Evolutionary conservation across 2,797 vertebrate genomes (phyloP), one percentile per base, ranked within the genome.

Genomic region (Phaenicophaeus curvirostris): DNA sequence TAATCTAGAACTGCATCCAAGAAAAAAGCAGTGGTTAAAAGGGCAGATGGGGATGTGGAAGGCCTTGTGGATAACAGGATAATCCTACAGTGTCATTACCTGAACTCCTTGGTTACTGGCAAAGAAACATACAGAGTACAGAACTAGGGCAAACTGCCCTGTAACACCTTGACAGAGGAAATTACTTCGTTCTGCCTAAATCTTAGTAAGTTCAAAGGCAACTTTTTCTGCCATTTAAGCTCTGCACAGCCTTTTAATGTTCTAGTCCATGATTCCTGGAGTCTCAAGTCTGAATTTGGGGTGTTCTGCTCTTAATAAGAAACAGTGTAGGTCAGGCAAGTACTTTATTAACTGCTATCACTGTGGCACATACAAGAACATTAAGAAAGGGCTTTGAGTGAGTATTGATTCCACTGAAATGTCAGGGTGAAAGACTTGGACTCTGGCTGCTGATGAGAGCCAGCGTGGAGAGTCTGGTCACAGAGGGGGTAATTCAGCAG

Each of bases 401-500:
- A 86, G 53, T 39, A 55, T 72, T 78, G 63, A 82, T 94, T 95
- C 62, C 67, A 78, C 58, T 5, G 11, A 92, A 93, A 90, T 0
- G 3, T 90, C 77, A 72, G 93, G 87, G 72, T 19, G 21, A 63
- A 50, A 89, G 48, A 80, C 76, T 89, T 92, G 85, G 61, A 67
- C 61, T 83, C 46, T 5, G 2, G 57, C 61, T 87, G 37, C 53
- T 91, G 54, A 67, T 71, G 72, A 72, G 33, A 77, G 62, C 62
- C 87, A 91, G 68, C 21, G 91, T 66, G 73, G n/a, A 53, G 10
- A 5, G 39, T 82, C 71, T 82, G 74, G n/a, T 68, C 39, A 37
- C 27, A 54, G 46, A 96, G 46, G 1, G 66, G 25, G 50, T n/a
- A 94, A 88, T 84, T 83, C 87, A 95, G 51, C 82, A 91, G 58